Evolutionary conservation across 2,888 invertebrate species (phyloP).

Genomic region (Isoperla grammatica): DNA sequence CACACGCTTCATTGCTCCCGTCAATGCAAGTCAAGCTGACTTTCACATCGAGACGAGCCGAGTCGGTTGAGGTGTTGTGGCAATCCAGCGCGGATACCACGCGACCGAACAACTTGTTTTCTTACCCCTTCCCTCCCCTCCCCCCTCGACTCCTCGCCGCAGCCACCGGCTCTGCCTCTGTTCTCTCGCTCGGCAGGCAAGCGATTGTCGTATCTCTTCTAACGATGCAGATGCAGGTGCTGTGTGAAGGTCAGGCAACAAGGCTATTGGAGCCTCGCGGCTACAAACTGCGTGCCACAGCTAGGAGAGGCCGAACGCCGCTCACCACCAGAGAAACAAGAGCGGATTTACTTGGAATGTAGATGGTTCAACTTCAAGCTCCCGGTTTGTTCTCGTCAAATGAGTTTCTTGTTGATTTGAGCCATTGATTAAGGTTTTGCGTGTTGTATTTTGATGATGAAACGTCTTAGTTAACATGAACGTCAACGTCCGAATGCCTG

Average conservation of each 20-base stretch:
- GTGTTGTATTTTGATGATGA: slow-evolving; percentile 11
- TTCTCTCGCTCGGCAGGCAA: slow-evolving; percentile 4
- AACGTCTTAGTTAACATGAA: not conserved
- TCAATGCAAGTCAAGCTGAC: not conserved
- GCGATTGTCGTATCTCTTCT: slow-evolving; percentile 16
- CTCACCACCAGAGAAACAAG: not conserved
- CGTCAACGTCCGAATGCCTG: slow-evolving; percentile 8
- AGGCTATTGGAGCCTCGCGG: slow-evolving; percentile 27
- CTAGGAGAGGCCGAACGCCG: slow-evolving; percentile 14
- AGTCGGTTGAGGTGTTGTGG: slow-evolving; percentile 15
- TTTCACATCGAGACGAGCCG: no score
- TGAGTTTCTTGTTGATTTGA: no score
- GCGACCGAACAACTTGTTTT: slow-evolving; percentile 22
- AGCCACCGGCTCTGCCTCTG: slow-evolving; percentile 21
- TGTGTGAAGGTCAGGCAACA: slow-evolving; percentile 22
- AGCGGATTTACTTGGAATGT: slow-evolving; percentile 7
- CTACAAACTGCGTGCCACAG: slow-evolving; percentile 28
- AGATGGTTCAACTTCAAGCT: not conserved
- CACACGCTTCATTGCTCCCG: slow-evolving; percentile 6
- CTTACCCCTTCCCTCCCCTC: not conserved
- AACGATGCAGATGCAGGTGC: slow-evolving; percentile 22
- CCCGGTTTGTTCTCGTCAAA: slow-evolving; percentile 5
- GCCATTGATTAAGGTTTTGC: slow-evolving; percentile 13
- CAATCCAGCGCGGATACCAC: slow-evolving; percentile 16
- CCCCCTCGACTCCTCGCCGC: slow-evolving; percentile 9